Base-by-base conservation (phyloP, 1,140 invertebrate genomes). In the Drosophila auraria region DNA sequence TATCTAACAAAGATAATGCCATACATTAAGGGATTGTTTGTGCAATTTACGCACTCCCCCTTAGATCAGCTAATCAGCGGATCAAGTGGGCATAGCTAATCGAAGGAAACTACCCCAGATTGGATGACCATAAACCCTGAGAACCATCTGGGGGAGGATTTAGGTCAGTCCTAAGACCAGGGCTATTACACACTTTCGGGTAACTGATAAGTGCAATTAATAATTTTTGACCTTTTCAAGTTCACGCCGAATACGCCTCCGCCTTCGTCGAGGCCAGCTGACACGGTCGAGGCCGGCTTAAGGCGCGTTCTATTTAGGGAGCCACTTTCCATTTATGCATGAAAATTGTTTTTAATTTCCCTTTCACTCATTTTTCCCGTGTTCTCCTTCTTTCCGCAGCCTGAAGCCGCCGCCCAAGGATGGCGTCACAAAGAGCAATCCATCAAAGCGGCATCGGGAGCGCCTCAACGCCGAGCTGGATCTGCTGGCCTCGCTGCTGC, bases 391-490 rank as follows among this genome's bases (percentile, higher is more conserved):
- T 70, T 42, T n/a, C 53, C 33, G 53, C 53, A 99, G 98, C 93
- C 95, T 98, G 87, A 99, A 99, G 93, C 97, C 98, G 51, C 97
- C 98, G 56, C 97, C 97, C 78, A 99, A 99, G 94, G 98, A 99
- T 93, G 97, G 97, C 66, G 97, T 98, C 83, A 98, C 98, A n/a
- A 99, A 99, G 93, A 99, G 97, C 91, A 99, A 99, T 94, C 99
- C 99, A 1, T 99, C 98, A 93, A 99, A 99, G 94, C 94, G 99
- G 25, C 99, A 99, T 94, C 95, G 99, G 25, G 99, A 99, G 94
- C 95, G 99, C 33, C 95, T 99, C 33, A 99, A 99, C 93, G 98
- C 98, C 4, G 99, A 99, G 94, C 94, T 99, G 92, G 99, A 99
- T 94, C 98, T 98, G 44, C 94, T 99, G 80, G 99, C 99, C n/a